Conservation (phyloP, 2,888 invertebrate species). For the Dynastes tityus region DNA sequence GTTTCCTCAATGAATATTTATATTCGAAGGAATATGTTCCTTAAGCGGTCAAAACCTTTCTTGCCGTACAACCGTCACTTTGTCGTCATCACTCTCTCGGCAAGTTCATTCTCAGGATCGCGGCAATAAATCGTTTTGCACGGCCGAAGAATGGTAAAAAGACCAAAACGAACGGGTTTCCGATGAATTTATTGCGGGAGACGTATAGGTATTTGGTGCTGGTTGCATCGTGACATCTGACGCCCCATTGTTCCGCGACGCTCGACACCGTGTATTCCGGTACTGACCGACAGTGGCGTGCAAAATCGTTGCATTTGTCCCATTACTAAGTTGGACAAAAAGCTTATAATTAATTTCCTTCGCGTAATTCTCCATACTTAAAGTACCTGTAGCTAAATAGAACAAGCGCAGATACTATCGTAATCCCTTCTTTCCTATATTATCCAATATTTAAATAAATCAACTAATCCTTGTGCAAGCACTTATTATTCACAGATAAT, state of each 20-base stretch:
- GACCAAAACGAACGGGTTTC: slow-evolving; percentile 31
- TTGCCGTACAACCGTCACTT: slow-evolving; percentile 34
- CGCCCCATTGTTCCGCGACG: slow-evolving; percentile 38
- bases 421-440: background rate
- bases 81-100: slow-evolving; percentile 26
- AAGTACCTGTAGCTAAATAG: background rate
- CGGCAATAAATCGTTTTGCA: slow-evolving; percentile 34
- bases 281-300: slow-evolving; percentile 42
- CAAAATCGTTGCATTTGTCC: slow-evolving; percentile 16
- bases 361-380: background rate
- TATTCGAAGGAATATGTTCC: slow-evolving; percentile 41
- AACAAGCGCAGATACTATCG: background rate
- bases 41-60: slow-evolving; percentile 20
- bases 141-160: slow-evolving; percentile 14
- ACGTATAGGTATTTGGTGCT: slow-evolving; percentile 41
- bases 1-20: slow-evolving; percentile 47
- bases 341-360: slow-evolving; percentile 5
- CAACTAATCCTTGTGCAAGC: too few species aligned
- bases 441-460: too few species aligned
- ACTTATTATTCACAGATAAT: too few species aligned
- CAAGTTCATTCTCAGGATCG: slow-evolving; percentile 25
- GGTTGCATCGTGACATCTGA: slow-evolving; percentile 42
- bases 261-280: slow-evolving; percentile 27
- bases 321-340: slow-evolving; percentile 25
- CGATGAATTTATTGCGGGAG: slow-evolving; percentile 36